phyloP scores from a whole-genome alignment of 2,888 invertebrate species.

The Pollenia amentaria region DNA sequence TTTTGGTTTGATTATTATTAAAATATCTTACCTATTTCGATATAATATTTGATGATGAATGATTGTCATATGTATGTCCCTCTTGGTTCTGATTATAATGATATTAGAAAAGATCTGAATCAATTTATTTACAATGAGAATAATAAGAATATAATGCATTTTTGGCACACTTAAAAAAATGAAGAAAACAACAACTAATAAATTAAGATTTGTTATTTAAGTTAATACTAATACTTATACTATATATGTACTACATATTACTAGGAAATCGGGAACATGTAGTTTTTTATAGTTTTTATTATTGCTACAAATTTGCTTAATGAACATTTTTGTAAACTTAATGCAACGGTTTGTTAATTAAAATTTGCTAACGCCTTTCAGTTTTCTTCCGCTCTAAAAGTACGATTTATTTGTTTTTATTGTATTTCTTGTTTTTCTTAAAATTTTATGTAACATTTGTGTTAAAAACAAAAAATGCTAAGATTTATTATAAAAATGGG shows the following conservation, averaged over 20 bases:
- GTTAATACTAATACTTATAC: constrained; percentile 36
- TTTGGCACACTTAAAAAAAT: constrained; percentile 22
- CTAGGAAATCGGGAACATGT: constrained; percentile 29
- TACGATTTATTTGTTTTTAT: background rate
- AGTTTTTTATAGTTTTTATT: constrained; percentile 15
- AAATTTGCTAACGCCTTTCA: background rate
- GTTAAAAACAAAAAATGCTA: constrained; percentile 9
- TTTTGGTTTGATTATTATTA: constrained; percentile 42
- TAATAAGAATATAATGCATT: constrained; percentile 20
- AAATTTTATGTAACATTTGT: constrained; percentile 8
- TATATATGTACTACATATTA: background rate
- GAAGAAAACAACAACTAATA: constrained; percentile 14
- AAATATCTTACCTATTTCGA: constrained; percentile 9
- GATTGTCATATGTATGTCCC: constrained; percentile 11
- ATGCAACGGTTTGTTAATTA: constrained; percentile 4
- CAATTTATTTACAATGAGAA: background rate
- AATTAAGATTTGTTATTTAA: constrained; percentile 51
- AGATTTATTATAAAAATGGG: background rate
- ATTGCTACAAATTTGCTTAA: background rate
- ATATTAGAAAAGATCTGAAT: constrained; percentile 25
- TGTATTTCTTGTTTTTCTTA: background rate
- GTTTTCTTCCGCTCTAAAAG: background rate
- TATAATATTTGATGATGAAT: constrained; percentile 25
- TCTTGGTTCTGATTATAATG: constrained; percentile 10
- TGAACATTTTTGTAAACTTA: constrained; percentile 4